These are phyloP conservation scores for Chrysolina haemoptera DNA, from an alignment of 2,888 invertebrate species.

Conservation along the genomic window DNA sequence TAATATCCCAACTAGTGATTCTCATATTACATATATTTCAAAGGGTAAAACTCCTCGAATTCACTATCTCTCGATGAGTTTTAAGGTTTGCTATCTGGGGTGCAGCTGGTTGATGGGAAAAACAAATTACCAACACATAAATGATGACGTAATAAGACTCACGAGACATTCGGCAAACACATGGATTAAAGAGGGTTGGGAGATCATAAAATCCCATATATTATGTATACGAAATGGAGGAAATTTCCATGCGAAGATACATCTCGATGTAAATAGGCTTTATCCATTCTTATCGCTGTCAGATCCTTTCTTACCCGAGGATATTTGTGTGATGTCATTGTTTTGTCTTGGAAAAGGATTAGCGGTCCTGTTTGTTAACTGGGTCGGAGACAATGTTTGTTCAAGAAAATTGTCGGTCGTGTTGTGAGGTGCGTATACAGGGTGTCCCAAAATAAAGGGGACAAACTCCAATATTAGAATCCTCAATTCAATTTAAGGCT, in stretches of 20 bases:
- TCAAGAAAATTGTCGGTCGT: not conserved
- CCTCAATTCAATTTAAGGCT: too few species aligned
- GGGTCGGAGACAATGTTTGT: not conserved
- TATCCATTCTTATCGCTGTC: constrained; percentile 4
- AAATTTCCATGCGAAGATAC: constrained; percentile 37
- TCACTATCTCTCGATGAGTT: too few species aligned
- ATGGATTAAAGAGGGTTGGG: constrained; percentile 52
- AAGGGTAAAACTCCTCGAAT: too few species aligned
- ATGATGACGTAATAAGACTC: not conserved
- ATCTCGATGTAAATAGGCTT: constrained; percentile 1
- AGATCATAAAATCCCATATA: constrained; percentile 49
- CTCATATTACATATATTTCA: too few species aligned
- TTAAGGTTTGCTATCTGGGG: too few species aligned
- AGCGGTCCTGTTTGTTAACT: not conserved
- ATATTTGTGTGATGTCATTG: not conserved
- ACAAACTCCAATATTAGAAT: too few species aligned
- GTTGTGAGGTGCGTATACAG: not conserved
- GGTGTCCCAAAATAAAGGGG: too few species aligned
- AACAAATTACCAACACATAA: too few species aligned
- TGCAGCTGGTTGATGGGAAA: too few species aligned
- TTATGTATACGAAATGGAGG: constrained; percentile 39
- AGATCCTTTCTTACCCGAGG: not conserved
- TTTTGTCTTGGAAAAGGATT: constrained; percentile 3
- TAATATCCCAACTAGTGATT: too few species aligned
- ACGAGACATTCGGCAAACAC: constrained; percentile 38